A percentile compares a stretch with the other conserved stretches of the same genome.
These are phyloP conservation scores for Jacana jacana DNA, from an alignment of 2,113 vertebrate genomes.

Conservation along the genomic window DNA sequence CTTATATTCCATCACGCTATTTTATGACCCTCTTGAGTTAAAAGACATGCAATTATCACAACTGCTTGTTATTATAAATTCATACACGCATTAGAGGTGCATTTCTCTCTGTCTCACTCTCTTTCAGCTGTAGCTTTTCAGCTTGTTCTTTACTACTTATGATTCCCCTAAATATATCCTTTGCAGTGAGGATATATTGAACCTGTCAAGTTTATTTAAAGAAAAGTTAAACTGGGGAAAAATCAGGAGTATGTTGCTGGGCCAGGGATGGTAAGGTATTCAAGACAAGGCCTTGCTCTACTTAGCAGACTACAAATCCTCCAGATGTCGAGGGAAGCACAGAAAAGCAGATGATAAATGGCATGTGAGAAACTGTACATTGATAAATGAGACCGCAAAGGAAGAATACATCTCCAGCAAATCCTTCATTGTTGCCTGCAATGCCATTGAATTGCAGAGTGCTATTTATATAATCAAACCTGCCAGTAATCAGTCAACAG, in stretches of 20 bases:
- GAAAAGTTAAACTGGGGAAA: conserved; percentile 56
- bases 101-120: not conserved
- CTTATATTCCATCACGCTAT: not conserved
- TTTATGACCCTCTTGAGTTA: conserved; percentile 50
- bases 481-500: conserved; percentile 48
- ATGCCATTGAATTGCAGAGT: conserved; percentile 47
- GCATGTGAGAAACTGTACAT: conserved; percentile 47
- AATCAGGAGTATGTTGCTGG: conserved; percentile 23
- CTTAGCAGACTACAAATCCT: conserved; percentile 69
- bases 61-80: conserved; percentile 43
- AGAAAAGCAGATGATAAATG: conserved; percentile 69
- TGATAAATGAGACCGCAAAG: conserved; percentile 62
- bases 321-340: conserved; percentile 54
- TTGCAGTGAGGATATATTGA: conserved; percentile 47
- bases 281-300: conserved; percentile 56
- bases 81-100: not conserved
- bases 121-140: not conserved
- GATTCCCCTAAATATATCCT: conserved; percentile 23
- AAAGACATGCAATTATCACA: conserved; percentile 45
- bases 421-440: conserved; percentile 46
- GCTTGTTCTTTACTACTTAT: conserved; percentile 28
- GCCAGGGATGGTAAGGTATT: conserved; percentile 45
- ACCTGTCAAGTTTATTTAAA: conserved; percentile 71
- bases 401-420: conserved; percentile 52
- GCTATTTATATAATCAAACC: conserved; percentile 65